Conservation (phyloP, 2,888 invertebrate species). For the Cryptus viduatorius region DNA sequence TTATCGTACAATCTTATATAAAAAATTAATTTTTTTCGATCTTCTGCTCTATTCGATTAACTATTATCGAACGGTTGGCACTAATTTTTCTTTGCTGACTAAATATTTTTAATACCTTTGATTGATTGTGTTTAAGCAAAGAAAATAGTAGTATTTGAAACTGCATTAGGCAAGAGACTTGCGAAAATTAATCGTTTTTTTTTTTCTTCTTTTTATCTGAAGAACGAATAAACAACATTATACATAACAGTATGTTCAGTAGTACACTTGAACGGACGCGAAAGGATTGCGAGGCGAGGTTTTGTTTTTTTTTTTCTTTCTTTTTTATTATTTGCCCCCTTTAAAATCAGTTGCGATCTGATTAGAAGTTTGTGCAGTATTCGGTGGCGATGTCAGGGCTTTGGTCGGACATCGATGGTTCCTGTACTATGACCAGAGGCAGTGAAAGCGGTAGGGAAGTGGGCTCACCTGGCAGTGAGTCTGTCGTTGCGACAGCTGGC, state of each 20-base stretch:
- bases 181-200: not conserved
- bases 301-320: not conserved
- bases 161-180: not conserved
- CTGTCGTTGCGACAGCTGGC: slow-evolving; percentile 76
- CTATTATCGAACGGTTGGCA: slow-evolving; percentile 8
- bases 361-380: slow-evolving; percentile 78
- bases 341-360: slow-evolving; percentile 57
- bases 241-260: slow-evolving; percentile 9
- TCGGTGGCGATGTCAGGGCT: slow-evolving; percentile 82
- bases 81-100: slow-evolving; percentile 19
- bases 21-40: slow-evolving; percentile 28
- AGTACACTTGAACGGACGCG: slow-evolving; percentile 15
- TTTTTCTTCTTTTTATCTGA: not conserved
- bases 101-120: not conserved
- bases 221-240: slow-evolving; percentile 12
- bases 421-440: slow-evolving; percentile 84
- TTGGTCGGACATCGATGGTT: slow-evolving; percentile 82
- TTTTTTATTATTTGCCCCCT: not conserved
- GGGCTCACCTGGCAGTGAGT: slow-evolving; percentile 84
- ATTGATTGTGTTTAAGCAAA: not conserved
- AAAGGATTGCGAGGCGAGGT: slow-evolving; percentile 4
- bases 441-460: slow-evolving; percentile 83
- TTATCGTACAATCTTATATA: slow-evolving; percentile 50
- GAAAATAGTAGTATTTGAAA: not conserved
- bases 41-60: not conserved